Evolutionary conservation across 2,888 invertebrate species (phyloP).

Genomic region (Autographa gamma): DNA sequence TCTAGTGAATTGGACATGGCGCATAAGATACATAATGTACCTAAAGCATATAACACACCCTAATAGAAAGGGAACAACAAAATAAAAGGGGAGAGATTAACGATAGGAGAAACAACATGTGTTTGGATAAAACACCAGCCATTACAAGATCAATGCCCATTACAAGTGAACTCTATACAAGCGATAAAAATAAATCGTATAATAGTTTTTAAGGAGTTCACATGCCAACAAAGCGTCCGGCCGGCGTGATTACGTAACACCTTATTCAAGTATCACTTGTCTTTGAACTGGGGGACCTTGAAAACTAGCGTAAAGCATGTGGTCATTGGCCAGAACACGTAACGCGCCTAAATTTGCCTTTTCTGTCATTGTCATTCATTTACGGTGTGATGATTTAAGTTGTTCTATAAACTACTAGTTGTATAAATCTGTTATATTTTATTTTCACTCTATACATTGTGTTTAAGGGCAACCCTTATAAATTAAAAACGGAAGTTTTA

Average conservation of each 20-base stretch:
- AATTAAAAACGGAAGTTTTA: no score
- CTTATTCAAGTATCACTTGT: conserved; percentile 42
- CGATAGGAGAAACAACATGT: background rate
- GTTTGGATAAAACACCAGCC: background rate
- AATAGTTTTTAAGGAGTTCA: conserved; percentile 28
- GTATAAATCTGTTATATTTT: no score
- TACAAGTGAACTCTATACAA: background rate
- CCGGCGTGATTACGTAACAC: conserved; percentile 42
- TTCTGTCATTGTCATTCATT: conserved; percentile 16
- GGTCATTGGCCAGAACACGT: conserved; percentile 16
- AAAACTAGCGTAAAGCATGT: conserved; percentile 25
- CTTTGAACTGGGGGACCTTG: conserved; percentile 36
- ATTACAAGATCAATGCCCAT: background rate
- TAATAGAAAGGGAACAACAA: background rate
- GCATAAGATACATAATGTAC: background rate
- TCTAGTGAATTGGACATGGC: background rate
- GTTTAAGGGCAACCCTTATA: no score
- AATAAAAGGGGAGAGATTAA: background rate
- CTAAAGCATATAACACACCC: background rate
- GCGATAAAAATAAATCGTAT: conserved; percentile 18
- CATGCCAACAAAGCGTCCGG: conserved; percentile 22
- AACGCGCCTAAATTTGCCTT: conserved; percentile 29
- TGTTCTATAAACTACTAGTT: no score
- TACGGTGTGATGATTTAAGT: background rate
- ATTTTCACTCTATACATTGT: no score